phyloP scores from a whole-genome alignment of 2,797 vertebrate species.

The Nothura maculosa region DNA sequence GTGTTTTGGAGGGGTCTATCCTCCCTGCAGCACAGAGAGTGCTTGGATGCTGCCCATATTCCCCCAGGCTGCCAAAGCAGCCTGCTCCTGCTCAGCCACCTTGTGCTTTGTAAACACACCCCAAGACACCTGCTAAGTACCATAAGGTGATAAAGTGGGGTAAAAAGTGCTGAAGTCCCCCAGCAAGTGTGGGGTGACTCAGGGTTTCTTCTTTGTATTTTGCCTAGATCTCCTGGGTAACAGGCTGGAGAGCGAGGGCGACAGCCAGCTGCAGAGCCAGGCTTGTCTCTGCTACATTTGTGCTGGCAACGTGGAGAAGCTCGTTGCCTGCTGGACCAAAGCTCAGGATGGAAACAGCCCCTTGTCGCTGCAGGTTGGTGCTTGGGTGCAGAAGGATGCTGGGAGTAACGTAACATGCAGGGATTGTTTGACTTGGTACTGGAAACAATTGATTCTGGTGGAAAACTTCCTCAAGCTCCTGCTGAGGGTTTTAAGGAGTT shows the following conservation, averaged over 20 bases:
- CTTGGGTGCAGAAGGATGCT: background rate
- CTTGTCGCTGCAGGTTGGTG: conserved; percentile 92
- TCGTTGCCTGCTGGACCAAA: conserved; percentile 93
- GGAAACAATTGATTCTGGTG: background rate
- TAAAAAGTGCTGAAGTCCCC: background rate
- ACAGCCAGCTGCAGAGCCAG: conserved; percentile 85
- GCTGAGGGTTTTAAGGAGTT: background rate
- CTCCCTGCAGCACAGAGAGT: background rate
- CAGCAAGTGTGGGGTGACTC: background rate
- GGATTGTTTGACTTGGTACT: background rate
- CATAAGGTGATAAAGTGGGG: background rate
- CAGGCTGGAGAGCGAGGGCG: conserved; percentile 89
- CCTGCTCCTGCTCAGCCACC: background rate
- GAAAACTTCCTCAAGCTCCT: background rate
- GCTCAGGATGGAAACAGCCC: conserved; percentile 87
- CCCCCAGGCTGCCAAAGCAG: too few relatives aligned
- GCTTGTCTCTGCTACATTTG: conserved; percentile 98
- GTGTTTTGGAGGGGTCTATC: background rate
- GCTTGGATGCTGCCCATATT: background rate
- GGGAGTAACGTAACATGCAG: background rate
- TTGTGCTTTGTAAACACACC: background rate
- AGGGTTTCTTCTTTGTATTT: background rate
- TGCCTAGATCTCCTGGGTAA: conserved; percentile 89
- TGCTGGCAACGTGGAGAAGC: conserved; percentile 94
- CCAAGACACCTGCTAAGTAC: background rate